Conservation (phyloP, 1,140 invertebrate genomes). For the Bicyclus anynana region DNA sequence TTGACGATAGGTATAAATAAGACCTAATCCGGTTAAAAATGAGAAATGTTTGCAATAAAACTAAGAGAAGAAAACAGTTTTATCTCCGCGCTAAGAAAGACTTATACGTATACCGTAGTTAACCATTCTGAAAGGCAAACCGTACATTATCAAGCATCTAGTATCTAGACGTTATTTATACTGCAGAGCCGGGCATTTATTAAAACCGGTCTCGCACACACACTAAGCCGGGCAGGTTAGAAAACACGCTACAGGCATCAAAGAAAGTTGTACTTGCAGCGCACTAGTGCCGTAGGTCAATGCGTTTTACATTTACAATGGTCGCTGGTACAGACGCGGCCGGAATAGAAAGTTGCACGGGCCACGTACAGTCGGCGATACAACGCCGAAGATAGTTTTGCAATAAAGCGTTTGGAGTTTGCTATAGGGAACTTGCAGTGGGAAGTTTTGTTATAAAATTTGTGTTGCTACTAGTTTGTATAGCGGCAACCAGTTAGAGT, state of each 20-base stretch:
- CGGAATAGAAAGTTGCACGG: constrained; percentile 5
- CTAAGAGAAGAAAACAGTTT: background rate
- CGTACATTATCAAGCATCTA: constrained; percentile 1
- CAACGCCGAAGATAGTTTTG: background rate
- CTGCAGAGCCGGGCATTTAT: constrained; percentile 4
- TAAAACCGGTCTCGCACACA: constrained; percentile 5
- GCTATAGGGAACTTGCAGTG: too few relatives aligned
- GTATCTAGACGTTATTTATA: constrained; percentile 5
- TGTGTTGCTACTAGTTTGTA: too few relatives aligned
- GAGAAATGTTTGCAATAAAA: background rate
- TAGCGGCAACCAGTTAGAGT: too few relatives aligned
- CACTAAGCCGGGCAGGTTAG: background rate
- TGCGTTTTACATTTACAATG: constrained; percentile 4
- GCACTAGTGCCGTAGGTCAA: constrained; percentile 1
- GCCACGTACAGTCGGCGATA: background rate
- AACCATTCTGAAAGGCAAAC: background rate
- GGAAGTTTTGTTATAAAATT: background rate
- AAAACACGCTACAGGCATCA: constrained; percentile 2
- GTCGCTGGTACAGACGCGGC: background rate
- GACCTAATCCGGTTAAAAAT: too few relatives aligned
- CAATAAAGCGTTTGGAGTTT: background rate
- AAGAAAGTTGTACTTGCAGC: constrained; percentile 1
- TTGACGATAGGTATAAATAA: too few relatives aligned
- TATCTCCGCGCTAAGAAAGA: background rate
- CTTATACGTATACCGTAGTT: background rate